Conservation (phyloP, 2,888 invertebrate species). For the Seira musarum region DNA sequence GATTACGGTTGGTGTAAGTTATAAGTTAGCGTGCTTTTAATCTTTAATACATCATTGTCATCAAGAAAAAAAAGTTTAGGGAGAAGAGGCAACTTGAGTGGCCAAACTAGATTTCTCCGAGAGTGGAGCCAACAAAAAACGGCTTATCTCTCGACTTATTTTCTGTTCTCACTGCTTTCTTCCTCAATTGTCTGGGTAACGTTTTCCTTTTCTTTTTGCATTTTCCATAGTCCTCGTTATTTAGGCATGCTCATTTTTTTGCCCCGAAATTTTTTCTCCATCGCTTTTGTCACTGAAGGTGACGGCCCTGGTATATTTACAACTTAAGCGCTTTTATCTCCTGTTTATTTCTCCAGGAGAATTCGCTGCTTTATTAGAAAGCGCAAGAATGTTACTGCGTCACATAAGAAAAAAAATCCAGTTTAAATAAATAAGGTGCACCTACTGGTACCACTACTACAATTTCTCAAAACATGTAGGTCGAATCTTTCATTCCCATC, state of each 20-base stretch:
- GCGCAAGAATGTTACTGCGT: background rate
- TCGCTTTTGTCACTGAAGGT: background rate
- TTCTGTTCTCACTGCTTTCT: slow-evolving; percentile 4
- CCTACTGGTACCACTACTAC: no score
- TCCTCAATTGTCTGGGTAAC: background rate
- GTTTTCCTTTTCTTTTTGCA: background rate
- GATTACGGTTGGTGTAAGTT: slow-evolving; percentile 37
- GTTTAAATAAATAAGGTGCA: background rate
- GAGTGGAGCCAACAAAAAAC: slow-evolving; percentile 19
- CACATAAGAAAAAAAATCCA: background rate
- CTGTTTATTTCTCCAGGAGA: background rate
- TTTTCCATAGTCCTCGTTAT: background rate
- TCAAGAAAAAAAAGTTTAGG: slow-evolving; percentile 12
- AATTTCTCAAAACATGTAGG: no score
- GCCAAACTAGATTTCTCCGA: slow-evolving; percentile 26
- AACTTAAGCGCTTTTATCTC: slow-evolving; percentile 9
- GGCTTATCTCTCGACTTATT: slow-evolving; percentile 20
- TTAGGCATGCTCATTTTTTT: background rate
- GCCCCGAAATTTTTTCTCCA: background rate
- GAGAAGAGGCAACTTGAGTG: slow-evolving; percentile 13
- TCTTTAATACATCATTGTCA: slow-evolving; percentile 60
- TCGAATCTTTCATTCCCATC: no score
- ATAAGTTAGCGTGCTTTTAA: slow-evolving; percentile 54
- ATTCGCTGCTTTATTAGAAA: background rate
- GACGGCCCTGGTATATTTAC: background rate